Conservation (phyloP, 2,888 invertebrate genomes). For the Aphodius granarius region DNA sequence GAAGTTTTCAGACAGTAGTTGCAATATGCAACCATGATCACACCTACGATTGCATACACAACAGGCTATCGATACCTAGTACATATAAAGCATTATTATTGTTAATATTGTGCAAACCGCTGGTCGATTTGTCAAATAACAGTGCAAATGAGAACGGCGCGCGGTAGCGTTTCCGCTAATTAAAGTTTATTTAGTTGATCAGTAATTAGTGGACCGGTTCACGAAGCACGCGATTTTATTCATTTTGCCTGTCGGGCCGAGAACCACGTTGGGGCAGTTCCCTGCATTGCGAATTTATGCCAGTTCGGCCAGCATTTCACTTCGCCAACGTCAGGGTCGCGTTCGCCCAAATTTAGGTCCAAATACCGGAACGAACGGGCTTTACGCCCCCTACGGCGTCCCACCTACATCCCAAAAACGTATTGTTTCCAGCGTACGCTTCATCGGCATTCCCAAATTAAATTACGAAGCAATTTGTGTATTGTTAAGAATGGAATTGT, state of each 20-base stretch:
- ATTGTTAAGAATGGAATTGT: not conserved
- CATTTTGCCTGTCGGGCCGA: not conserved
- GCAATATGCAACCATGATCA: too few relatives aligned
- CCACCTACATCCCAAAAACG: constrained; percentile 2
- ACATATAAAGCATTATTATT: too few relatives aligned
- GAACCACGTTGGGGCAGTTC: not conserved
- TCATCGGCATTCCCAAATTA: constrained; percentile 22
- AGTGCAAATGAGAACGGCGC: not conserved
- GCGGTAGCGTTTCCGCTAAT: not conserved
- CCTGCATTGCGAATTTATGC: constrained; percentile 10
- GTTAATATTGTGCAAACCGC: not conserved
- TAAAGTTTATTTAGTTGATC: constrained; percentile 15
- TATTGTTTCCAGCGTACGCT: constrained; percentile 25
- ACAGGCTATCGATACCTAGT: too few relatives aligned
- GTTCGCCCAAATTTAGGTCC: not conserved
- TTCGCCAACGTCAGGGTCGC: not conserved
- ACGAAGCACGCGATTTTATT: constrained; percentile 9
- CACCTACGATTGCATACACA: too few relatives aligned
- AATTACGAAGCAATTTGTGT: constrained; percentile 3
- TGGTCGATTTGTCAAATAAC: not conserved
- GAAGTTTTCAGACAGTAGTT: too few relatives aligned
- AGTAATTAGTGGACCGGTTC: constrained; percentile 6
- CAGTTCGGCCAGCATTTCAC: not conserved
- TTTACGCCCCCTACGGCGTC: not conserved
- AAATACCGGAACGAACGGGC: not conserved